These are phyloP conservation scores for Cenopis cana DNA, from an alignment of 2,888 invertebrate species.

Conservation along the genomic window DNA sequence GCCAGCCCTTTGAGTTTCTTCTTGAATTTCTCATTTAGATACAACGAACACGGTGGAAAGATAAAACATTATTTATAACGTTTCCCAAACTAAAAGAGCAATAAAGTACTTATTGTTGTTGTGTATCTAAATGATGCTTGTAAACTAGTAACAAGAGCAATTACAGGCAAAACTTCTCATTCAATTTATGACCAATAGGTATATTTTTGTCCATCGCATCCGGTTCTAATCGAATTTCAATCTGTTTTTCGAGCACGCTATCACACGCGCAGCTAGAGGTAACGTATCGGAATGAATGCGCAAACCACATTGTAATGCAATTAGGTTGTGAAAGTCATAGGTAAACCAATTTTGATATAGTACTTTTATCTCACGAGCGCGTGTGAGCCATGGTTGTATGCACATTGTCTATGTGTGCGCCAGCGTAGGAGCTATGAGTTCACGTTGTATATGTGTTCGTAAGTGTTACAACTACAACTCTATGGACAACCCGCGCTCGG, in stretches of 20 bases:
- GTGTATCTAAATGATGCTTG: constrained; percentile 26
- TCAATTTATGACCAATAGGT: constrained; percentile 53
- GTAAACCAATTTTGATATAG: no score
- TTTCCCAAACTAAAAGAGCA: constrained; percentile 17
- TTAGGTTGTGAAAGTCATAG: no score
- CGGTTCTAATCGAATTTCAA: not conserved
- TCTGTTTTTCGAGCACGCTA: not conserved
- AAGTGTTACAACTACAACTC: no score
- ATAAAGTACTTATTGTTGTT: constrained; percentile 27
- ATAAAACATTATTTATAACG: constrained; percentile 26
- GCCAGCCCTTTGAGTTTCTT: not conserved
- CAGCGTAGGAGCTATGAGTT: no score
- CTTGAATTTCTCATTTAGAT: not conserved
- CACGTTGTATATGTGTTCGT: no score
- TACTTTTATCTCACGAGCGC: no score
- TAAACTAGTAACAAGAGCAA: constrained; percentile 57
- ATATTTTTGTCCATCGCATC: not conserved
- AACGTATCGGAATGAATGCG: no score
- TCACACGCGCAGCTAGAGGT: not conserved
- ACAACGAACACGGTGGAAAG: constrained; percentile 9
- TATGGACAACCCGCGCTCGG: no score
- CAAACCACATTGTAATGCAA: no score
- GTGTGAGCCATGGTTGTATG: no score
- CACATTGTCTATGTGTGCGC: no score
- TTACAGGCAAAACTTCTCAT: constrained; percentile 55